phyloP scores from a whole-genome alignment of 2,888 invertebrate genomes.

The Torymus aiolomorphi region DNA sequence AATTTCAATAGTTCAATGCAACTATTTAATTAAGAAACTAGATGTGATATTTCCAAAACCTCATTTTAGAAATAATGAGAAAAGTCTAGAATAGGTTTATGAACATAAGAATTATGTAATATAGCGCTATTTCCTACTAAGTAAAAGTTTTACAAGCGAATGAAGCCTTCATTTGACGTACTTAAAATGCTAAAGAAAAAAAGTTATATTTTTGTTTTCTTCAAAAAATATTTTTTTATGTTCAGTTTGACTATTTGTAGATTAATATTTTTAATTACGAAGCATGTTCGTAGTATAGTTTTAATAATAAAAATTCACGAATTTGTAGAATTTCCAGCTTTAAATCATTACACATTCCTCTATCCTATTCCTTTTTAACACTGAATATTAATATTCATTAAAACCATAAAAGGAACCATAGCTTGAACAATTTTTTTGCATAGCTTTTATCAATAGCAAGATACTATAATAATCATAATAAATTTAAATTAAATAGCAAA shows the following conservation, averaged over 20 bases:
- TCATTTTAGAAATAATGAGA: constrained; percentile 39
- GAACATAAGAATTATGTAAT: constrained; percentile 48
- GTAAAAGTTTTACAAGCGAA: constrained; percentile 40
- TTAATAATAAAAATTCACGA: constrained; percentile 56
- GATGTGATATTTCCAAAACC: constrained; percentile 55
- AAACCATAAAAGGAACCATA: not conserved
- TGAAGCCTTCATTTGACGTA: constrained; percentile 38
- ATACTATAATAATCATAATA: constrained; percentile 5
- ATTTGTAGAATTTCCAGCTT: constrained; percentile 55
- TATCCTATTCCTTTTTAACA: constrained; percentile 35
- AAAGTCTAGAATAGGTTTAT: constrained; percentile 38
- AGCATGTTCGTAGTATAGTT: constrained; percentile 55
- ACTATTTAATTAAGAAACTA: constrained; percentile 39
- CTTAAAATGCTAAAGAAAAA: constrained; percentile 38
- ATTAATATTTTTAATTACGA: constrained; percentile 43
- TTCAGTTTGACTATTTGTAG: constrained; percentile 51
- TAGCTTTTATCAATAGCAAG: constrained; percentile 29
- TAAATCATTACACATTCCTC: constrained; percentile 48
- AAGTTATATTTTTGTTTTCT: constrained; percentile 49
- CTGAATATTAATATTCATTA: not conserved
- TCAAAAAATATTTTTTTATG: constrained; percentile 46
- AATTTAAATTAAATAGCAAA: constrained; percentile 6
- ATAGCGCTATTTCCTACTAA: constrained; percentile 53
- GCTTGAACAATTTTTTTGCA: constrained; percentile 7
- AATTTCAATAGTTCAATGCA: constrained; percentile 35